Conservation (phyloP, 2,113 vertebrate genomes). For the Callocephalon fimbriatum region DNA sequence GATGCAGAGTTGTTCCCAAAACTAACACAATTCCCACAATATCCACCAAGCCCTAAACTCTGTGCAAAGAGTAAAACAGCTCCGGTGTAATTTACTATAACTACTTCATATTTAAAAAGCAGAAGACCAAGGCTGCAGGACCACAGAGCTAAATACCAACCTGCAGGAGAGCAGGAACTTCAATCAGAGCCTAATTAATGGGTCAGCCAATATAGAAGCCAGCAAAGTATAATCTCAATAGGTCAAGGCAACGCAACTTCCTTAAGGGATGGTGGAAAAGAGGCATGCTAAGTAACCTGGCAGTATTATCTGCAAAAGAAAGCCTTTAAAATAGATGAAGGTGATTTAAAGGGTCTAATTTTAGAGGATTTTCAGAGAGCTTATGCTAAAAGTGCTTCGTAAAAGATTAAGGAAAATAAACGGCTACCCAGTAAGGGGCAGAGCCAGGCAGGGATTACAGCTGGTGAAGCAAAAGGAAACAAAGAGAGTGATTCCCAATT, state of each 20-base stretch:
- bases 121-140: background rate
- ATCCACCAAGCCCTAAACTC: background rate
- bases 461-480: background rate
- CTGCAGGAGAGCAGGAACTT: background rate
- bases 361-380: constrained; percentile 55
- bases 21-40: background rate
- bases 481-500: background rate
- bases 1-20: background rate
- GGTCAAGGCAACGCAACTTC: background rate
- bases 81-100: background rate
- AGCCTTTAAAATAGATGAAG: constrained; percentile 65
- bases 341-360: constrained; percentile 65
- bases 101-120: background rate
- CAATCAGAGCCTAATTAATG: background rate
- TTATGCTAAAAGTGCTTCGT: constrained; percentile 56
- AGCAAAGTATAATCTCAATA: background rate
- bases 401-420: constrained; percentile 69
- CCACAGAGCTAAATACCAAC: background rate
- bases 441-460: constrained; percentile 13
- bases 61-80: background rate
- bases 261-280: background rate
- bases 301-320: constrained; percentile 26
- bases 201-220: background rate
- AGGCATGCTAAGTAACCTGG: constrained; percentile 21
- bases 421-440: background rate